These are phyloP conservation scores for Melanotaenia duboulayi DNA, from an alignment of 2,113 vertebrate genomes.

Conservation along the genomic window DNA sequence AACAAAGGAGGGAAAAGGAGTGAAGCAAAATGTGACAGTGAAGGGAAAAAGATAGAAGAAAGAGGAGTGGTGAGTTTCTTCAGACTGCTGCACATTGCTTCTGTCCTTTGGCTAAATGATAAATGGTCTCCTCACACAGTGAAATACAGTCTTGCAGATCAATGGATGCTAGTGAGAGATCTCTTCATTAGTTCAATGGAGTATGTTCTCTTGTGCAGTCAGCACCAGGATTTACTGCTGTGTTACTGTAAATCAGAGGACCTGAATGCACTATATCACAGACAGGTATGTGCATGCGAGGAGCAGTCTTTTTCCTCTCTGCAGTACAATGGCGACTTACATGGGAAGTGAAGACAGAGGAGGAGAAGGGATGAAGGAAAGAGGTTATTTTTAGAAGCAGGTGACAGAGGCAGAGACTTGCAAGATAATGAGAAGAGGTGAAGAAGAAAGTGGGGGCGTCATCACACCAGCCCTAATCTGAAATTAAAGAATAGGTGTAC, in stretches of 20 bases:
- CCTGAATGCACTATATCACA: constrained; percentile 16
- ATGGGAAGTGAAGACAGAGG: constrained; percentile 44
- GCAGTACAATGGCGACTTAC: constrained; percentile 41
- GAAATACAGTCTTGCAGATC: constrained; percentile 58
- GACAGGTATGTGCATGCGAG: neutral
- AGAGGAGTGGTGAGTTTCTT: constrained; percentile 27
- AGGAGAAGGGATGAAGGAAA: constrained; percentile 25
- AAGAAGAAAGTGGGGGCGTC: constrained; percentile 21
- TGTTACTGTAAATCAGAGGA: constrained; percentile 50
- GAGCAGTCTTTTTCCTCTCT: constrained; percentile 5
- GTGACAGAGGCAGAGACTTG: constrained; percentile 39
- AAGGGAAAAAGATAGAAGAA: neutral
- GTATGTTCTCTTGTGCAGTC: constrained; percentile 33
- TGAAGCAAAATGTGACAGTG: constrained; percentile 7
- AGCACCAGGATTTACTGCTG: constrained; percentile 38
- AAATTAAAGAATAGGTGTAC: constrained; percentile 8
- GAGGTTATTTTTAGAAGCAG: constrained; percentile 67
- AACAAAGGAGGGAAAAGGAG: neutral
- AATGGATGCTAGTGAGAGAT: constrained; percentile 55
- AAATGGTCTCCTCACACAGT: constrained; percentile 32
- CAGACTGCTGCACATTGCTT: constrained; percentile 33
- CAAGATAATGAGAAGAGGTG: constrained; percentile 49
- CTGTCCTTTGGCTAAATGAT: constrained; percentile 47
- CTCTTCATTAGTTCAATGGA: constrained; percentile 71
- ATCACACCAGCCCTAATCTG: neutral